Evolutionary conservation across 2,113 vertebrate genomes (phyloP), one percentile per base, ranked within the genome.

Genomic region (Rhinopomastus cyanomelas): DNA sequence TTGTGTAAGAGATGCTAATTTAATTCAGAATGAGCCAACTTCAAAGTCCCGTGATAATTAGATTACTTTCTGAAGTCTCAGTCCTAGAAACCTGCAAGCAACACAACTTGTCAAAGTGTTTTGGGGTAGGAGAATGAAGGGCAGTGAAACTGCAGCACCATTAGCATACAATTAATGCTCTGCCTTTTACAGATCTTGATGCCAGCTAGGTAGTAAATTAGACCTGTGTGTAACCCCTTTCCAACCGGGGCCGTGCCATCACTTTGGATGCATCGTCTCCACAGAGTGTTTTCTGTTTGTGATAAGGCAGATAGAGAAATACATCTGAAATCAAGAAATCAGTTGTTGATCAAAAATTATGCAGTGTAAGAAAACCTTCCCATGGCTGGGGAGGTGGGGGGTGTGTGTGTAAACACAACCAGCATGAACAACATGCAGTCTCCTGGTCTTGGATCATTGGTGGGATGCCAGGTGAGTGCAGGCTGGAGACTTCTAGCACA

Each of bases 321-420:
- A 82, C 37, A 17, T 27, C 29, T 66, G 36, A 44, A 89, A 37
- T 26, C 21, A 56, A 23, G 36, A 44, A 89, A 37, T 26, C 21
- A 56, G 20, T 30, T 8, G 37, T 14, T 71, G 34, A n/a, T 55
- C 6, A 11, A 52, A 77, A 81, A 20, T 27, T 9, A 56, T 15
- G 11, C 11, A 34, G 34, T 21, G 2, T 22, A 49, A 32, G 46
- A 66, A 84, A 42, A 46, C 48, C n/a, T 72, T 87, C 42, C 26
- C 0, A 2, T 68, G 19, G 29, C 8, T 44, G 4, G 32, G 8
- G 10, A 1, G 7, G 11, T 8, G 20, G 18, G 20, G 20, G 20
- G 20, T n/a, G n/a, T n/a, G n/a, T n/a, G n/a, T n/a, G n/a, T 48
- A 20, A 48, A 48, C 18, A 48, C 19, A 48, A 60, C 37, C 20